Evolutionary conservation across 2,888 invertebrate species (phyloP), one percentile per base, ranked within the genome.

Genomic region (Heliconius hortense): DNA sequence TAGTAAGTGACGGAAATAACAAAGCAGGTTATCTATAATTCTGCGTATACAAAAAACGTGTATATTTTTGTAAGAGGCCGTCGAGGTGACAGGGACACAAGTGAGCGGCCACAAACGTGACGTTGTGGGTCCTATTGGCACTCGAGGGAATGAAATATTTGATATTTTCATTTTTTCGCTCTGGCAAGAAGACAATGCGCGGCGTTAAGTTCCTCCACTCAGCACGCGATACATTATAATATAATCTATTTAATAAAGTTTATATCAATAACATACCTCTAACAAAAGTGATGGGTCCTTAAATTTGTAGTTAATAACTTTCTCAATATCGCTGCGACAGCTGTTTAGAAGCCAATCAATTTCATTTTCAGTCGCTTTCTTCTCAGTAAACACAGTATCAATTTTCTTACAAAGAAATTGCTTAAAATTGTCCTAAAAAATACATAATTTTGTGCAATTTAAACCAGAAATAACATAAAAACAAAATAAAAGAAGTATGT

Each of bases 281-380:
- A 99, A 87, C 10, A 99, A 93, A 85, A 96, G 97, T 0, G 96
- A 95, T 0, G 96, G 95, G 85, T 99, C 97, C 0, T 95, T 95
- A 89, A 99, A 99, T 77, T 92, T 95, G 88, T 98, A 98, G 0
- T 95, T 94, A 4, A 98, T 82, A 68, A 94, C 95, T 2, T 87
- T 75, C 86, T 98, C 97, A 18, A 97, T 86, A 62, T 93, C 87
- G n/a, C 79, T 71, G 80, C 85, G 89, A 80, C 84, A 92, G 81
- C 90, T 88, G 68, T 89, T 90, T 62, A 94, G 78, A 4, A 91
- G 91, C 70, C 88, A 92, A 67, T 95, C 88, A 0, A 96, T 87
- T 13, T 95, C 94, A 0, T 80, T 79, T 0, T 77, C 26, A 0
- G 88, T 88, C 0, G 90, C 86, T 67, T 88, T 90, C 0, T 88